These are phyloP conservation scores for Simalia tracyae DNA, from an alignment of 2,797 vertebrate genomes.

Conservation along the genomic window DNA sequence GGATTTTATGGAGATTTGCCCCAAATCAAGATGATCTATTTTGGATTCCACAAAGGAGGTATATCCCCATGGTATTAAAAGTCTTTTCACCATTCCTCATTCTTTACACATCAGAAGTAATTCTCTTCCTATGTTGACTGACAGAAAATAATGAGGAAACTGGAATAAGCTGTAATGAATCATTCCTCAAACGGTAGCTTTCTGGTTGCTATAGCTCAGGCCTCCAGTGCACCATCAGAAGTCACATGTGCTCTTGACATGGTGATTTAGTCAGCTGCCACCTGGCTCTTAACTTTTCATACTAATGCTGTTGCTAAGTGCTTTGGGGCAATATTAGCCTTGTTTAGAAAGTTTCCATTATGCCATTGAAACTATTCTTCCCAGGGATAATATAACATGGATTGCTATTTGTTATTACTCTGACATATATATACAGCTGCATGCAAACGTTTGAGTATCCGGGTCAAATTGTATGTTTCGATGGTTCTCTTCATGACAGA, in stretches of 20 bases:
- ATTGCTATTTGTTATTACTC: slow-evolving; percentile 4
- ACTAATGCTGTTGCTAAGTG: slow-evolving; percentile 28
- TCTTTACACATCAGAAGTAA: background rate
- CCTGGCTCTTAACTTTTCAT: slow-evolving; percentile 5
- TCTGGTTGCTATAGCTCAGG: slow-evolving; percentile 22
- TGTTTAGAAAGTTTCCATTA: slow-evolving; percentile 18
- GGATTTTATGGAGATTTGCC: background rate
- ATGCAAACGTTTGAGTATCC: background rate
- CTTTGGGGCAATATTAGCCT: slow-evolving; percentile 22
- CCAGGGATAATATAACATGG: background rate
- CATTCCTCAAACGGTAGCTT: background rate
- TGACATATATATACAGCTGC: background rate
- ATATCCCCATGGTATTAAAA: background rate
- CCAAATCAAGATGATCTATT: background rate
- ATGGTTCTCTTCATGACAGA: background rate
- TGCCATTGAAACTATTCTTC: slow-evolving; percentile 2
- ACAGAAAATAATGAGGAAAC: background rate
- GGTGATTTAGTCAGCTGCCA: slow-evolving; percentile 6
- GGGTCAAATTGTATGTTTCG: background rate
- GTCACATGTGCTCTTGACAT: slow-evolving; percentile 33
- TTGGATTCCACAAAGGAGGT: background rate
- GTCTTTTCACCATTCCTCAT: background rate
- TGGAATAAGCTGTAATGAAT: background rate
- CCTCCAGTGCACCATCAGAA: slow-evolving; percentile 9
- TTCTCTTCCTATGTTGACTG: background rate